Evolutionary conservation across 1,140 invertebrate genomes (phyloP).

Genomic region (Papilio glaucus): DNA sequence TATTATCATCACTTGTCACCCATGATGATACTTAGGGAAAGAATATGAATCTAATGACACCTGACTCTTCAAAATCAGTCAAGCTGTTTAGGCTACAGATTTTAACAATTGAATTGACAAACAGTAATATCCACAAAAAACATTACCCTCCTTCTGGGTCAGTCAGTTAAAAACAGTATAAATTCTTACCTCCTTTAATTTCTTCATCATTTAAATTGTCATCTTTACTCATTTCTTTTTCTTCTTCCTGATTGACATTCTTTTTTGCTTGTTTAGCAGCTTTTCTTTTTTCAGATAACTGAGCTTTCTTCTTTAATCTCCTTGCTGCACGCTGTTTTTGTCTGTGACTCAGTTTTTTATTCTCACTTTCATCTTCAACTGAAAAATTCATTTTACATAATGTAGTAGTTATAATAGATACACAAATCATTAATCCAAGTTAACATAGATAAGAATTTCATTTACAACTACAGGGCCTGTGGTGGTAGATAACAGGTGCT

Average conservation of each 20-base stretch:
- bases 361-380: conserved; percentile 77
- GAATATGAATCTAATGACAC: no score
- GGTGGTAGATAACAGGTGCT: no score
- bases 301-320: conserved; percentile 84
- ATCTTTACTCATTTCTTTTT: conserved; percentile 53
- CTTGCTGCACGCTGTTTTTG: conserved; percentile 88
- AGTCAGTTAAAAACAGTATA: conserved; percentile 27
- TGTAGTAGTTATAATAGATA: neutral
- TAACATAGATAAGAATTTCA: no score
- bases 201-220: conserved; percentile 59
- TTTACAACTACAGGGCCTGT: no score
- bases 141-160: no score
- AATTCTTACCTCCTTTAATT: conserved; percentile 52
- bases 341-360: conserved; percentile 86
- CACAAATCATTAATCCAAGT: no score
- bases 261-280: conserved; percentile 79
- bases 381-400: conserved; percentile 20
- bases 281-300: conserved; percentile 77
- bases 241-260: conserved; percentile 67
- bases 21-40: no score
- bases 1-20: no score
- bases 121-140: no score
- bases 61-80: no score
- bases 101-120: no score
- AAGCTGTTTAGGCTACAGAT: no score